Evolutionary conservation across 1,140 invertebrate species (phyloP), one percentile per base, ranked within the genome.

Genomic region (Lordiphosa stackelbergi): DNA sequence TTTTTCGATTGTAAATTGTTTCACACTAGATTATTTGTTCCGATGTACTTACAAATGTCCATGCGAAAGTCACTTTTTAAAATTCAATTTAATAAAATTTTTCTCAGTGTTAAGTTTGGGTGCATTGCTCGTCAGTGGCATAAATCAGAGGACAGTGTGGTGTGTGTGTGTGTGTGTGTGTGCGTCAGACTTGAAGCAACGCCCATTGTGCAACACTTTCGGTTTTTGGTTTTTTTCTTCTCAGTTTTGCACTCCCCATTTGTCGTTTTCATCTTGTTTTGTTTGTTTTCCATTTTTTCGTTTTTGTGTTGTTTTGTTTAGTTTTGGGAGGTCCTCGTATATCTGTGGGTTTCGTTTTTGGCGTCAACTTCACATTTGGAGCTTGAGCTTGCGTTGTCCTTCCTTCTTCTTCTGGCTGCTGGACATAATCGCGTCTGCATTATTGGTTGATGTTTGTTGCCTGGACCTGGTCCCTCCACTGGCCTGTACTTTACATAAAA

Each of bases 361-460:
- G 66, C 66, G 66, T 81, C 77, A 81, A 83, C 75, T 69, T 81
- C 75, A 83, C 78, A 81, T 77, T 75, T 61, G 60, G 37, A 72
- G 60, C 54, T 43, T 36, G 64, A 64, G 61, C 28, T 31, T 31
- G 28, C 7, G 43, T 38, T 66, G 77, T 77, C 77, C 77, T 75
- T 69, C 77, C 77, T 75, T 69, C 69, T 73, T 31, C 28, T 62
- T 46, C 63, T 75, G 71, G 66, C 69, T 45, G 53, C 53, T 68
- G 84, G 84, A 86, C 84, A 86, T 86, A 86, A 86, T 86, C 85
- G 84, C 78, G 85, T 79, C 78, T 86, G 85, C 85, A 86, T 86
- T 86, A 86, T 86, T 86, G 85, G 85, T 86, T 86, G 84, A 86
- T 86, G 84, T 81, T 85, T 86, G 71, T 68, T 86, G 78, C 58